Evolutionary conservation across 2,888 invertebrate species (phyloP), one percentile per base, ranked within the genome.

Genomic region (Chrysina gloriosa): DNA sequence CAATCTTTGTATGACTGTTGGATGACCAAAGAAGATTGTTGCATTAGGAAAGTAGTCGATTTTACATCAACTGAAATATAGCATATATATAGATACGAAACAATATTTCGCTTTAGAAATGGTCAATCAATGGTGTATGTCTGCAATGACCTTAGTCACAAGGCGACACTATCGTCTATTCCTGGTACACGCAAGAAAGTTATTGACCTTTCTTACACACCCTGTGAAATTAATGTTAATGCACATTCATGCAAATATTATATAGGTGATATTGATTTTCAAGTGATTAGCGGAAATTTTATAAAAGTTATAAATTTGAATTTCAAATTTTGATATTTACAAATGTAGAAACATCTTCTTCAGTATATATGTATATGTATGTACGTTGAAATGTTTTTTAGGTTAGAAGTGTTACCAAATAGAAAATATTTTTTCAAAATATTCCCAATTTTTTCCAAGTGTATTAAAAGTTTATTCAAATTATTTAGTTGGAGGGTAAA

Each of bases 131-230:
- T 2, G 42, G 25, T 23, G 14, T 16, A 27, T 16, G 7, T 42
- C 9, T 42, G 58, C 27, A 36, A 54, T 27, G 16, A 11, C 36
- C 42, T 61, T 25, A 45, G 58, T 42, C 42, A 61, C 58, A 61
- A 61, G 27, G 58, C 42, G 42, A 58, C 42, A 42, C 9, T 39
- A 19, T 19, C 27, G 5, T 42, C 21, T 61, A 61, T 42, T 36
- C 58, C 42, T 61, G 27, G 16, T 61, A 25, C 27, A 27, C 23
- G 19, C 27, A 61, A 54, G 58, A 61, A 61, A 61, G 58, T 42
- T 61, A 61, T 61, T 61, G 42, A 61, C 58, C 58, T 61, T 61
- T 61, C 42, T 42, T 61, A 61, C 58, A 61, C 58, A 61, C 58
- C 58, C 42, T 61, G 42, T 16, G 42, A 61, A 61, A 61, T 42